A percentile compares a stretch with the other conserved stretches of the same genome.
Evolutionary conservation across 2,797 vertebrate genomes (phyloP).

Genomic region (Harpagifer antarcticus): DNA sequence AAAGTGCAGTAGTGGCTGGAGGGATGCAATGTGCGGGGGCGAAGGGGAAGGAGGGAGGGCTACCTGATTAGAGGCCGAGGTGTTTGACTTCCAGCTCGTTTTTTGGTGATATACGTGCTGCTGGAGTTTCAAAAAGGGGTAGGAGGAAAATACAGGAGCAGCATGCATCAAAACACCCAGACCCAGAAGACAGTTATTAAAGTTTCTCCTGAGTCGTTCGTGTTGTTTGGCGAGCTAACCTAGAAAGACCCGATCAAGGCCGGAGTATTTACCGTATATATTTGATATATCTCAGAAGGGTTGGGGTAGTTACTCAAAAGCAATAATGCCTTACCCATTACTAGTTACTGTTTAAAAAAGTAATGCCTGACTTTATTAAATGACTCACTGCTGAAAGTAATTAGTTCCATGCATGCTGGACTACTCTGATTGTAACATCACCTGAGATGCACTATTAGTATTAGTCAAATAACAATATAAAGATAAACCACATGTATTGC

Average conservation of each 20-base stretch:
- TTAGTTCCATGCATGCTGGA: no score
- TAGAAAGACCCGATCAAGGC: conserved; percentile 47
- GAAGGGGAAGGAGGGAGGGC: conserved; percentile 56
- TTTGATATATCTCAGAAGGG: not conserved
- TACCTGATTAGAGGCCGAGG: conserved; percentile 77
- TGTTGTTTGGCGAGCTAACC: conserved; percentile 28
- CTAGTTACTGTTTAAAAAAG: no score
- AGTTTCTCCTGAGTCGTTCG: conserved; percentile 49
- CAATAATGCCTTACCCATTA: no score
- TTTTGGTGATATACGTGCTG: conserved; percentile 52
- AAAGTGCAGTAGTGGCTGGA: conserved; percentile 77
- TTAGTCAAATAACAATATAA: no score
- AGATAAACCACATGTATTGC: no score
- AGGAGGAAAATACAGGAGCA: conserved; percentile 16
- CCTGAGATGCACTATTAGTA: no score
- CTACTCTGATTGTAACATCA: no score
- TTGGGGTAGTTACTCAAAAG: no score
- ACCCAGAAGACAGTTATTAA: conserved; percentile 52
- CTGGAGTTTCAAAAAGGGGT: conserved; percentile 32
- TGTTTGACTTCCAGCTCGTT: conserved; percentile 72
- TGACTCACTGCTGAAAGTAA: no score
- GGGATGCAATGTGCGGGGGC: conserved; percentile 67
- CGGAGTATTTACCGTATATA: no score
- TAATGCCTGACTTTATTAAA: no score
- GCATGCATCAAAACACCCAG: conserved; percentile 35